Evolutionary conservation across 30 jellyfish, hydroid and myxozoan species (phyloP), one percentile per base, ranked within the genome.

Genomic region (Morbakka virulenta): DNA sequence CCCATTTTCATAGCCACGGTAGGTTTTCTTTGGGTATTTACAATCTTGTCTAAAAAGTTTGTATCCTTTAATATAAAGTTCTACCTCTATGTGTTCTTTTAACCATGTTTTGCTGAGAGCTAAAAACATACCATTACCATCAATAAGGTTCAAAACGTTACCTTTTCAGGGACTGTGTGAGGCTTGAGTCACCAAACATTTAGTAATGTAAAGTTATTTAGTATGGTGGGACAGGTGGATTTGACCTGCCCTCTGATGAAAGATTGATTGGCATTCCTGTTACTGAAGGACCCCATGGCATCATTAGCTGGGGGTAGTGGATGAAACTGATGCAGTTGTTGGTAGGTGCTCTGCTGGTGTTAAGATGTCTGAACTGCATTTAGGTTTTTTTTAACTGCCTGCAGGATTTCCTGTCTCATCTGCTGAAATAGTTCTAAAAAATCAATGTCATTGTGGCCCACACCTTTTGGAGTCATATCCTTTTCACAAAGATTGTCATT

Each of bases 51-150:
- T 14, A 22, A 4, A 64, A 3, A 64, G 4, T 2, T 61, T 4
- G 30, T 64, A 64, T 2, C 77, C 77, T 4, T 64, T 64, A 23
- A 64, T 30, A 2, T 64, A 9, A 9, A 64, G 28, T 26, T 64
- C 77, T 4, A 14, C 77, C 4, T 14, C 77, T 31, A 2, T 6
- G 6, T 64, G 77, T 11, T 26, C 64, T 26, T 64, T 64, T 2
- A 64, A 22, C 77, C 77, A 64, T 6, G 77, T 64, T 64, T 64
- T 64, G 2, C 65, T 2, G 26, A 26, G 66, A 3, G 65, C 77
- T 23, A 64, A 3, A 64, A 64, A 64, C 67, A 64, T 6, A n/a
- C 4, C 31, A 3, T 53, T 53, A 3, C 69, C 23, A 3, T 47
- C 23, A 53, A 53, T 28, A 53, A 6, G 21, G 21, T 32, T 6